These are phyloP conservation scores for Halocaridina rubra DNA, from an alignment of 2,888 invertebrate genomes.

Conservation along the genomic window DNA sequence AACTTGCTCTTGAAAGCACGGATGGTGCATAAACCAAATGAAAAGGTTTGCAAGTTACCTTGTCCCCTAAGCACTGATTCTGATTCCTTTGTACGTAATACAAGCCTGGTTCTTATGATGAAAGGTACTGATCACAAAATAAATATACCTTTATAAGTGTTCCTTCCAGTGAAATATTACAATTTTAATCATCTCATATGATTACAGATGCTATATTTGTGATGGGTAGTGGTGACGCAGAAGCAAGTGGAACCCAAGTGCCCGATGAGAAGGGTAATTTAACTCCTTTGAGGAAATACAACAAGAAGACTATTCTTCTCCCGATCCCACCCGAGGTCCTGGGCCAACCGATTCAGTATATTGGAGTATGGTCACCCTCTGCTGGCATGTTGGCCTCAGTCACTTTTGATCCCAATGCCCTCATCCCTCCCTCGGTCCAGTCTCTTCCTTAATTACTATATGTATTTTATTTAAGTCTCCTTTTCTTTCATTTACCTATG, in stretches of 20 bases:
- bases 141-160: too few relatives aligned
- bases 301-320: conserved; percentile 15
- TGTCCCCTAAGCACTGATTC: too few relatives aligned
- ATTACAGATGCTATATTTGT: conserved; percentile 46
- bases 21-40: too few relatives aligned
- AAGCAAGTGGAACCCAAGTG: conserved; percentile 46
- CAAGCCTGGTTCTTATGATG: too few relatives aligned
- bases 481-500: too few relatives aligned
- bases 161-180: too few relatives aligned
- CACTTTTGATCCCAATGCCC: conserved; percentile 43
- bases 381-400: conserved; percentile 59
- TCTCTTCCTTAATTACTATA: conserved; percentile 16
- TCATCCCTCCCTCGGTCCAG: conserved; percentile 39
- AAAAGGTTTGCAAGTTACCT: too few relatives aligned
- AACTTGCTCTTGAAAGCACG: too few relatives aligned
- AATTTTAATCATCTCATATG: not conserved
- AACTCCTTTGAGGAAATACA: conserved; percentile 51
- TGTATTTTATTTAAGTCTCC: too few relatives aligned
- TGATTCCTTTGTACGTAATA: too few relatives aligned
- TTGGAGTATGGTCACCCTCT: conserved; percentile 62
- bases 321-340: conserved; percentile 32
- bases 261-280: conserved; percentile 30
- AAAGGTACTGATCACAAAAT: too few relatives aligned
- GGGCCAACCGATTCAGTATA: conserved; percentile 48
- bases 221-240: conserved; percentile 34